Evolutionary conservation across 2,888 invertebrate species (phyloP).

Genomic region (Halictus quadricinctus): DNA sequence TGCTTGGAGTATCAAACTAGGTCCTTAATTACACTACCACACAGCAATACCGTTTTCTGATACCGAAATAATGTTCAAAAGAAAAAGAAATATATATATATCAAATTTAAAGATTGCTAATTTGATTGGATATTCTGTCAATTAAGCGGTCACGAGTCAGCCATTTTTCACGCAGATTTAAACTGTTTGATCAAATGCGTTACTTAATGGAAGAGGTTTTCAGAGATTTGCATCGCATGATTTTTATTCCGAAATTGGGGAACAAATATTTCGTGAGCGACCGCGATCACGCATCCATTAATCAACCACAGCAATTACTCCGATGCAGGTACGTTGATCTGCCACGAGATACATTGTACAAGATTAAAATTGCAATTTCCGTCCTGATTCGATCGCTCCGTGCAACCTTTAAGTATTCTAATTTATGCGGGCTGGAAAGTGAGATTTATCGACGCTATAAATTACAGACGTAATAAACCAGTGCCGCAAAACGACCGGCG

Average conservation of each 20-base stretch:
- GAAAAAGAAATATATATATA: no score
- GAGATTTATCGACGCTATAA: slow-evolving; percentile 14
- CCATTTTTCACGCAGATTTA: no score
- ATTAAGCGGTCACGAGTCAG: no score
- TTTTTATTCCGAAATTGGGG: not conserved
- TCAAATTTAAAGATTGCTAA: no score
- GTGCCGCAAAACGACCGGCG: no score
- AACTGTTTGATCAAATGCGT: no score
- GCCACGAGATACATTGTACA: slow-evolving; percentile 10
- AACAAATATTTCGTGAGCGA: not conserved
- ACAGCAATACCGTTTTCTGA: no score
- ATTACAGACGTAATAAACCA: slow-evolving; percentile 15
- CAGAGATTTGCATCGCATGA: not conserved
- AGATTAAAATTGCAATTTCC: slow-evolving; percentile 5
- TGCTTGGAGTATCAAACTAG: no score
- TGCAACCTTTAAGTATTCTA: not conserved
- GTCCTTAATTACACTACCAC: no score
- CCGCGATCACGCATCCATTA: not conserved
- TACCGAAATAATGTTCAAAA: no score
- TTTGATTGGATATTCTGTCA: no score
- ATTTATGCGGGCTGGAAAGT: slow-evolving; percentile 5
- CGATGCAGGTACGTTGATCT: not conserved
- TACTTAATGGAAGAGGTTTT: not conserved
- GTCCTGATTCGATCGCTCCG: not conserved
- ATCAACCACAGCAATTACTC: not conserved